A percentile compares a stretch with the other conserved stretches of the same genome.
These are phyloP conservation scores for Trachops cirrhosus DNA, from an alignment of 2,797 vertebrate genomes.

Conservation along the genomic window DNA sequence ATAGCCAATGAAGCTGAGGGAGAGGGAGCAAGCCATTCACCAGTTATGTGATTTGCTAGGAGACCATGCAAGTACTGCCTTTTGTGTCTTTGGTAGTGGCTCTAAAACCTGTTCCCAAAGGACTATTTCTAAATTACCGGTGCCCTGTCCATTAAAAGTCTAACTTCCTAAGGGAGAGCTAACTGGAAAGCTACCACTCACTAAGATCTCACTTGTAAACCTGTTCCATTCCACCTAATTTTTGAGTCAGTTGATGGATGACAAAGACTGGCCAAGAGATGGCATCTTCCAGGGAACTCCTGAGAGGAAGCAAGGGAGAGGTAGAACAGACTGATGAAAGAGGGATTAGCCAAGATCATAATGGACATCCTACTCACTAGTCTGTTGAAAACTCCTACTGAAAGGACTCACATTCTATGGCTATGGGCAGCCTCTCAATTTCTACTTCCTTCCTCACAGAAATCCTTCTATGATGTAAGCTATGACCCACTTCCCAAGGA, in stretches of 20 bases:
- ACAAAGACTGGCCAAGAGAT: not conserved
- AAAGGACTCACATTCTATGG: not conserved
- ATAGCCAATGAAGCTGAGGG: not conserved
- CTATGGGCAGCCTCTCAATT: not conserved
- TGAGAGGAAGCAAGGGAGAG: rapidly evolving
- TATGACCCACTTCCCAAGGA: not conserved
- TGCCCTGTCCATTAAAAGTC: not conserved
- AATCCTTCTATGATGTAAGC: constrained; percentile 63
- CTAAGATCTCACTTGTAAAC: not conserved
- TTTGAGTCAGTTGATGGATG: not conserved
- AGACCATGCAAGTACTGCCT: not conserved
- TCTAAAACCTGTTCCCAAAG: not conserved
- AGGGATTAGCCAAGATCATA: not conserved
- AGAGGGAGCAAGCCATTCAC: not conserved
- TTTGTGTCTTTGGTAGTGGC: not conserved
- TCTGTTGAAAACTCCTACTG: not conserved
- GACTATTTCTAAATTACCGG: not conserved
- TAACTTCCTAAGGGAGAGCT: not conserved
- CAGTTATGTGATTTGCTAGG: not conserved
- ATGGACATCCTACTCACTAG: not conserved
- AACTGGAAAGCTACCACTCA: not conserved
- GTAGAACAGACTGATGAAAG: not conserved
- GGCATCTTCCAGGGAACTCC: not conserved
- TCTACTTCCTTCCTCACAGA: constrained; percentile 35
- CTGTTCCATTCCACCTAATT: not conserved